phyloP scores from a whole-genome alignment of 2,797 vertebrate genomes.

The Mormyrus proboscirostris region DNA sequence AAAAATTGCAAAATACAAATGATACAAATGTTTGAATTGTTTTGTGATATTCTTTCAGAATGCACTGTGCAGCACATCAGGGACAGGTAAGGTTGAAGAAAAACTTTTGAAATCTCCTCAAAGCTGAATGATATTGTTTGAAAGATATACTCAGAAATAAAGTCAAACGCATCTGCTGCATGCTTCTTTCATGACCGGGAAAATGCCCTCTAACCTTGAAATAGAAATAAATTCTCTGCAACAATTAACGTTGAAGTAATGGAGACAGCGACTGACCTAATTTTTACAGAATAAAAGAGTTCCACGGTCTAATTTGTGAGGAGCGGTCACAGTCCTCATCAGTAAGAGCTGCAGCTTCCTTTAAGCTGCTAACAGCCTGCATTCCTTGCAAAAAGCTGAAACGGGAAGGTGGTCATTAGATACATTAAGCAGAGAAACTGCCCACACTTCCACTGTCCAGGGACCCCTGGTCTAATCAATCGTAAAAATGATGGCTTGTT shows the following conservation, averaged over 20 bases:
- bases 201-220: slow-evolving; percentile 21
- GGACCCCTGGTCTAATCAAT: neutral
- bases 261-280: neutral
- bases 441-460: neutral
- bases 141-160: neutral
- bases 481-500: neutral
- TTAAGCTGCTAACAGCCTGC: neutral
- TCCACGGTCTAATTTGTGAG: neutral
- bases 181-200: neutral
- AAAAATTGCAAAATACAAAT: neutral
- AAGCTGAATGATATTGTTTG: neutral
- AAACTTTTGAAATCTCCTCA: neutral
- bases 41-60: neutral
- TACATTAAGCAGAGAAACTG: neutral
- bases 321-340: neutral
- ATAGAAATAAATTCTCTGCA: slow-evolving; percentile 18
- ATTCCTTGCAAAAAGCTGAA: neutral
- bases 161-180: neutral
- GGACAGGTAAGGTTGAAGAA: neutral
- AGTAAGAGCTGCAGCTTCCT: neutral
- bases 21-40: slow-evolving; percentile 6
- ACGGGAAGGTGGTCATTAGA: neutral
- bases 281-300: neutral
- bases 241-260: neutral
- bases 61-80: neutral